phyloP scores from a whole-genome alignment of 2,797 vertebrate species.

The Premnoplex brunnescens region DNA sequence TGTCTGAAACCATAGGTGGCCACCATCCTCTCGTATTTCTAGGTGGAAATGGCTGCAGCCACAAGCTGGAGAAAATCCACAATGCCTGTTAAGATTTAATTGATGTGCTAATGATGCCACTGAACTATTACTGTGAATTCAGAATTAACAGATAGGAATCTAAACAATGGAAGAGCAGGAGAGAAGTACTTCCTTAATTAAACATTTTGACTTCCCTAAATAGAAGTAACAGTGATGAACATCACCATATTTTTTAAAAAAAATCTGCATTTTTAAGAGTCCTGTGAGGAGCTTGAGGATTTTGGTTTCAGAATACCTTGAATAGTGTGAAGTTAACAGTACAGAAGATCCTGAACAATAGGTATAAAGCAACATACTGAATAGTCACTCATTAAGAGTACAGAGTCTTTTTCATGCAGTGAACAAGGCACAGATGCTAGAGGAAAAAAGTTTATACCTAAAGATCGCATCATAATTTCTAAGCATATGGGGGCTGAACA shows the following conservation, averaged over 20 bases:
- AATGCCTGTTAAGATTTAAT: not conserved
- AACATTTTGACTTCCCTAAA: not conserved
- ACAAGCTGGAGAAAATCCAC: not conserved
- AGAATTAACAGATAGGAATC: not conserved
- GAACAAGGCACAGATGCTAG: not conserved
- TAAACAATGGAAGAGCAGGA: not conserved
- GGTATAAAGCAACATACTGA: accelerated
- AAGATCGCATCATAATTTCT: not conserved
- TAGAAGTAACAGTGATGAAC: not conserved
- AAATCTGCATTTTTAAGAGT: not conserved
- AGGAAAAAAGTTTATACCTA: not conserved
- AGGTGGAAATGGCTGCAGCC: not conserved
- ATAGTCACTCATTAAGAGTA: not conserved
- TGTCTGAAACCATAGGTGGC: not conserved
- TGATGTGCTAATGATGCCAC: not conserved
- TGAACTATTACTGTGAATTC: not conserved
- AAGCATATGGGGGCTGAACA: not conserved
- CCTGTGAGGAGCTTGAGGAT: not conserved
- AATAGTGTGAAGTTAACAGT: not conserved
- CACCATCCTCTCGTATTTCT: not conserved
- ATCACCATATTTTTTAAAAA: not conserved
- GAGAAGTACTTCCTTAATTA: not conserved
- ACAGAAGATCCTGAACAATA: not conserved
- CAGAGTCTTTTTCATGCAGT: not conserved
- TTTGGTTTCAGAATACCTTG: not conserved